Base-by-base conservation (phyloP, 2,797 vertebrate genomes). In the Artibeus lituratus region DNA sequence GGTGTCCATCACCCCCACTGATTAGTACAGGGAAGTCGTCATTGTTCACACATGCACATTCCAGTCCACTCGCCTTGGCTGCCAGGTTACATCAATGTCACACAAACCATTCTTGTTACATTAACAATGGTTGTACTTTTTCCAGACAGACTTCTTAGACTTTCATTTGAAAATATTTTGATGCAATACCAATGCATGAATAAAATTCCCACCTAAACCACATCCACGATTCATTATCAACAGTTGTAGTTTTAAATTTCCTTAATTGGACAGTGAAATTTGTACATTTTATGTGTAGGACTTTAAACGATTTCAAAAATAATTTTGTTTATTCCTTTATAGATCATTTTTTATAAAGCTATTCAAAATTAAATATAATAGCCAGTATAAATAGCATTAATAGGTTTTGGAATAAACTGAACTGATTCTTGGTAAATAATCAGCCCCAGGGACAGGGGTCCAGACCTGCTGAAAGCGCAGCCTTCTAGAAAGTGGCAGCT, bases 281-380 rank as follows among this genome's bases (percentile, higher is more conserved):
- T 86, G 70, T 57, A 74, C 9, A 84, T 83, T 77, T 89, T 76
- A 81, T 67, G 42, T 18, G 1, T 29, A 90, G 39, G 69, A 44
- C 2, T 24, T 85, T 65, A 3, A 3, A 80, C 76, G 32, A 15
- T 53, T 86, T 82, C 16, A 3, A n/a, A 65, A 83, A 65, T n/a
- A 67, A 3, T 88, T 22, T 83, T 37, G 11, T 76, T 69, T 88
- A 72, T 76, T 84, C 11, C 49, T 90, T 83, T 88, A 49, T 12
- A 70, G 55, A 53, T 2, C n/a, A 29, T 67, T 90, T 67, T 59
- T 67, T 37, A 39, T 49, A 84, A 91, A 83, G 32, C 18, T 55
- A 24, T 78, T 80, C 22, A 84, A 84, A 84, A 92, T 90, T 49
- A 95, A 96, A 51, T 67, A 55, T 55, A 72, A 65, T 24, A 72